A percentile compares a stretch with the other conserved stretches of the same genome.
phyloP scores from a whole-genome alignment of 2,113 vertebrate genomes.

The Mirza zaza region DNA sequence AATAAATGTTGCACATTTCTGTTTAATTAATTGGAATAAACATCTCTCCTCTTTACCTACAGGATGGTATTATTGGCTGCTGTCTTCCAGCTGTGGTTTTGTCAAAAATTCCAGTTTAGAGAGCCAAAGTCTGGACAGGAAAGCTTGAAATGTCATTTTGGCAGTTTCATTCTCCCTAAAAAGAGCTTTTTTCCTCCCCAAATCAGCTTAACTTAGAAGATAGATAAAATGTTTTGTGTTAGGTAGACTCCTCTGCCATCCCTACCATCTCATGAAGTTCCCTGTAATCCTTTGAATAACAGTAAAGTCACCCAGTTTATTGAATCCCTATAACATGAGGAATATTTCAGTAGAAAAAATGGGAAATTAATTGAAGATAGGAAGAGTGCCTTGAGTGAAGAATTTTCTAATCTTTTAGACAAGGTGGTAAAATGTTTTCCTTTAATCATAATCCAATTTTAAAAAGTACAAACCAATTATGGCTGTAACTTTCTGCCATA shows the following conservation, averaged over 20 bases:
- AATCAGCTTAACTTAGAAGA: slow-evolving; percentile 24
- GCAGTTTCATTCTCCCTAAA: not conserved
- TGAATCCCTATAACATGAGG: slow-evolving; percentile 24
- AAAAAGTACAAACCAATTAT: slow-evolving; percentile 16
- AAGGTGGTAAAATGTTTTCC: slow-evolving; percentile 40
- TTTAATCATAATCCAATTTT: slow-evolving; percentile 22
- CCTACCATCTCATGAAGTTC: not conserved
- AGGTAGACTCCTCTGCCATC: not conserved
- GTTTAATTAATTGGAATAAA: not conserved
- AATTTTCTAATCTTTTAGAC: slow-evolving; percentile 20
- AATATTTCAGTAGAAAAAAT: slow-evolving; percentile 3
- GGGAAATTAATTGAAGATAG: not conserved
- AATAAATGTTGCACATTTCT: not conserved
- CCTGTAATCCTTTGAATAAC: slow-evolving; percentile 8
- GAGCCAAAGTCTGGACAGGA: not conserved
- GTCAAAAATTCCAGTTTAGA: not conserved
- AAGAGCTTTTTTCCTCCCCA: not conserved
- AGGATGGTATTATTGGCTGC: not conserved
- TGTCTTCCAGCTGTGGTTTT: not conserved
- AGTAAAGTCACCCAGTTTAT: slow-evolving; percentile 3
- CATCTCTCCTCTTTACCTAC: not conserved
- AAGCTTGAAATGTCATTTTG: not conserved
- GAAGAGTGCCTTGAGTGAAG: not conserved
- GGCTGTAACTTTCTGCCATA: not conserved
- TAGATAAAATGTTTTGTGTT: not conserved